These are phyloP conservation scores for Psittacula derbiana DNA, from an alignment of 2,797 vertebrate species.

Conservation along the genomic window DNA sequence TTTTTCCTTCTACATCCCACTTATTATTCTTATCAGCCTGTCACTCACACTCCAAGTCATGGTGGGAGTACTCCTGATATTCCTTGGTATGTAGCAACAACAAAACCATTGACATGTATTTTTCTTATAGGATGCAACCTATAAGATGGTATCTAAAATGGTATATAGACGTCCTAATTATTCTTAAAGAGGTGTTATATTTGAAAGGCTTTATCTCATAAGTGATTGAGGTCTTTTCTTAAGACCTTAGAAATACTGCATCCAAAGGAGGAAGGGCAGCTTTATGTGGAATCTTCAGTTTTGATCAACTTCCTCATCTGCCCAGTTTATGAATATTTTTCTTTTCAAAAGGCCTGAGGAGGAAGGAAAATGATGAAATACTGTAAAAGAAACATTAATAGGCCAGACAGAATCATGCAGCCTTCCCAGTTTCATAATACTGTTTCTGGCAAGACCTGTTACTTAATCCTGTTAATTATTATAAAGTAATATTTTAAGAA, in stretches of 20 bases:
- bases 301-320: neutral
- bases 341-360: neutral
- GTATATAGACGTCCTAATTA: neutral
- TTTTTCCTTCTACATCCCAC: constrained; percentile 83
- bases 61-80: constrained; percentile 93
- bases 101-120: neutral
- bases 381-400: neutral
- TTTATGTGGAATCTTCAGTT: neutral
- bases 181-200: neutral
- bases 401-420: neutral
- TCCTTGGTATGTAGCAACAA: constrained; percentile 84
- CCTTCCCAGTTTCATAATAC: constrained; percentile 2
- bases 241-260: neutral
- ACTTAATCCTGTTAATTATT: neutral
- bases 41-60: constrained; percentile 88
- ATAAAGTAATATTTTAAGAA: neutral
- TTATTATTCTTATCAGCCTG: constrained; percentile 89
- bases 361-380: constrained; percentile 40
- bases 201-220: neutral
- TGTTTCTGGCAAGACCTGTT: constrained; percentile 5
- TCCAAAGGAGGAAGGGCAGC: neutral
- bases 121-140: neutral
- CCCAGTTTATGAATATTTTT: neutral
- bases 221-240: neutral
- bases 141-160: fast-evolving